Conservation (phyloP, 2,113 vertebrate genomes). For the Hydropotes inermis region DNA sequence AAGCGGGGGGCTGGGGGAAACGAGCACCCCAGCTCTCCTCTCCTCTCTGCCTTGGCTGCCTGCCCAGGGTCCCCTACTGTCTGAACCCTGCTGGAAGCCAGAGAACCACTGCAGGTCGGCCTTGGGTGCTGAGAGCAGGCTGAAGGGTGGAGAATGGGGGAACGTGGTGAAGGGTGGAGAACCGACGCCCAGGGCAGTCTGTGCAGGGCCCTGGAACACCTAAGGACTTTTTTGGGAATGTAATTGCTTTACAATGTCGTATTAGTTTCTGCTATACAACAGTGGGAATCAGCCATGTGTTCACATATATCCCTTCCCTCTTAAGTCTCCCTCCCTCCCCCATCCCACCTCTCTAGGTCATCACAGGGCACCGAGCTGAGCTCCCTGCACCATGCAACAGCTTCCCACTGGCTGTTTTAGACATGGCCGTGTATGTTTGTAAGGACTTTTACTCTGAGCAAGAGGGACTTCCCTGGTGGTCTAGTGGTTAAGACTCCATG, state of each 20-base stretch:
- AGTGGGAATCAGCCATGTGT: not conserved
- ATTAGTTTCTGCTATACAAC: not conserved
- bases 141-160: not conserved
- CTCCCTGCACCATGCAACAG: not conserved
- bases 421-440: not conserved
- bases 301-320: not conserved
- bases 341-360: not conserved
- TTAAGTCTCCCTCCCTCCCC: not conserved
- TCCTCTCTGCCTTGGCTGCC: too few relatives aligned
- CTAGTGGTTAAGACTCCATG: not conserved
- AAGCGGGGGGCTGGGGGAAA: too few relatives aligned
- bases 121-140: not conserved
- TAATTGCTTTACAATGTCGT: not conserved
- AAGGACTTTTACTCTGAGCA: not conserved
- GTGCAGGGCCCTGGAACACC: not conserved
- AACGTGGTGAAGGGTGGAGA: too few relatives aligned
- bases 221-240: not conserved
- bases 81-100: not conserved
- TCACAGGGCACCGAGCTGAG: not conserved
- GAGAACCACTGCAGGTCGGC: not conserved
- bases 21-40: not conserved
- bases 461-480: not conserved
- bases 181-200: too few relatives aligned
- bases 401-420: not conserved
- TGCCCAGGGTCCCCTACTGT: not conserved